Conservation (phyloP, 2,888 invertebrate genomes). For the Ichneumoninae sp. region DNA sequence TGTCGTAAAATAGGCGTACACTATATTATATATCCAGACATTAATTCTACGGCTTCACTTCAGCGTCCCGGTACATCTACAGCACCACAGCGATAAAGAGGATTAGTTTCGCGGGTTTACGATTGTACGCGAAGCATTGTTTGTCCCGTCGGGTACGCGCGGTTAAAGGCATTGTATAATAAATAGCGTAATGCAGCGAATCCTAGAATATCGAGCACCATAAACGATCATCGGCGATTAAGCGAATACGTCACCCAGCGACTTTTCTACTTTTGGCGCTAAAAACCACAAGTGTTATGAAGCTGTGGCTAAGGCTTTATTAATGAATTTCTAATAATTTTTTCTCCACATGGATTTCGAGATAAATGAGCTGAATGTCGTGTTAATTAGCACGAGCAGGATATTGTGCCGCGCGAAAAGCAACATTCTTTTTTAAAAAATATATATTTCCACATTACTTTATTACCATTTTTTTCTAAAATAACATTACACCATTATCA, state of each 20-base stretch:
- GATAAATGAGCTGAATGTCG: no score
- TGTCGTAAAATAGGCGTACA: constrained; percentile 71
- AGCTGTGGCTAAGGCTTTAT: no score
- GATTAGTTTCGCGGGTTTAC: constrained; percentile 50
- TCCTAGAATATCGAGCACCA: background rate
- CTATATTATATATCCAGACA: background rate
- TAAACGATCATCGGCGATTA: background rate
- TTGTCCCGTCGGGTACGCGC: constrained; percentile 56
- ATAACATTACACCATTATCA: no score
- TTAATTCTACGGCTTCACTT: background rate
- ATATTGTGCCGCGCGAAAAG: no score
- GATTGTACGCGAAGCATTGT: constrained; percentile 26
- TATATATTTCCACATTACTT: no score
- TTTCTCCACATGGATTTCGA: no score
- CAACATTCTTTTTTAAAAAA: no score
- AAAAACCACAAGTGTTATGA: no score
- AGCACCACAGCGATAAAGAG: constrained; percentile 37
- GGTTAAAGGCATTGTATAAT: background rate
- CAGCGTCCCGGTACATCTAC: constrained; percentile 5
- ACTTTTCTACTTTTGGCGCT: no score
- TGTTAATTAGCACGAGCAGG: no score
- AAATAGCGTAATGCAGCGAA: background rate
- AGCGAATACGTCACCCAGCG: background rate
- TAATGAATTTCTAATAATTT: no score
- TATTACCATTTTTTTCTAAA: no score